phyloP scores from a whole-genome alignment of 2,113 vertebrate genomes.

The Delphinus delphis region DNA sequence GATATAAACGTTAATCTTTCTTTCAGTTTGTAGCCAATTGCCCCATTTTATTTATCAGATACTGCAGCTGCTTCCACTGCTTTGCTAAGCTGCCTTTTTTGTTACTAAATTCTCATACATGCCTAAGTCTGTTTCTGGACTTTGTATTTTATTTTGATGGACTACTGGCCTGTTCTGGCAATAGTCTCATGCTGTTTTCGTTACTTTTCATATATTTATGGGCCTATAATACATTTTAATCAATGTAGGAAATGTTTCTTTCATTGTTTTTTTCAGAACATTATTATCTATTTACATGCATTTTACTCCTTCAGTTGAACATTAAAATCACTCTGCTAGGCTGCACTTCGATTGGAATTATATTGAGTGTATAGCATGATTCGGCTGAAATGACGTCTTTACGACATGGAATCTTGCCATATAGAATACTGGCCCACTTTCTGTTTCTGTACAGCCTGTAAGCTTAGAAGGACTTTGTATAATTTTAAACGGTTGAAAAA shows the following conservation, averaged over 20 bases:
- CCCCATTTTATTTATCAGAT: not conserved
- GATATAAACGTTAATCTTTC: accelerated
- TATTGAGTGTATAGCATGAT: not conserved
- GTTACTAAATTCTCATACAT: not conserved
- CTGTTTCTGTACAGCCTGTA: not conserved
- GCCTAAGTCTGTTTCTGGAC: not conserved
- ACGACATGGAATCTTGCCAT: not conserved
- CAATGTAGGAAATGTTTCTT: not conserved
- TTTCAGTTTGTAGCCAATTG: not conserved
- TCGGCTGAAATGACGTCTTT: not conserved
- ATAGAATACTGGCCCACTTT: not conserved
- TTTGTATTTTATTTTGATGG: not conserved
- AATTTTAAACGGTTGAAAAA: not conserved
- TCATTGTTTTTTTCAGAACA: not conserved
- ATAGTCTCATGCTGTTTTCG: not conserved
- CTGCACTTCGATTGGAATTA: not conserved
- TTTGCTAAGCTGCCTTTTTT: not conserved
- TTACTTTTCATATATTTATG: not conserved
- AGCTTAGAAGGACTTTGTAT: not conserved
- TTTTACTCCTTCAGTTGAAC: not conserved
- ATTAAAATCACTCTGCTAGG: not conserved
- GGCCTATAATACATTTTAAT: not conserved
- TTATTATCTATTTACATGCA: not conserved
- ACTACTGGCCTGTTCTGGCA: not conserved
- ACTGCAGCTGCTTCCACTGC: not conserved